Conservation (phyloP, 2,888 invertebrate genomes). For the Scotopteryx bipunctaria region DNA sequence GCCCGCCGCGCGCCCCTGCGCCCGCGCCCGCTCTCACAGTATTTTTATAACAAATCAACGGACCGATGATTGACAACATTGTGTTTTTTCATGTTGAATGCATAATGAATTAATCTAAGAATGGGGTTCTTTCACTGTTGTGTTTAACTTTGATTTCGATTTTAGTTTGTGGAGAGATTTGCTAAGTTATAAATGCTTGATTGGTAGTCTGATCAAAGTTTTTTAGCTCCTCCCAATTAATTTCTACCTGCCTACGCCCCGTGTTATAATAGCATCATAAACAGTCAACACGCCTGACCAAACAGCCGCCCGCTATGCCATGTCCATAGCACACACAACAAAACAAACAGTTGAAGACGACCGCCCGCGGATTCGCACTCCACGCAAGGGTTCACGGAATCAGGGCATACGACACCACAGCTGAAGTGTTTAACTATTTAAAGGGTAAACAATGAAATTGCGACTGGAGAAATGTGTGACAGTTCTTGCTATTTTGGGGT, state of each 20-base stretch:
- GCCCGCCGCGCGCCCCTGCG: slow-evolving; percentile 37
- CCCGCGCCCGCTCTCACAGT: slow-evolving; percentile 38
- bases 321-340: slow-evolving; percentile 46
- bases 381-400: slow-evolving; percentile 52
- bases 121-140: not conserved
- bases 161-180: too few relatives aligned
- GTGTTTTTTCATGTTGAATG: slow-evolving; percentile 56
- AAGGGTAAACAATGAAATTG: slow-evolving; percentile 44
- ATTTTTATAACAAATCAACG: slow-evolving; percentile 78
- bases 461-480: slow-evolving; percentile 22
- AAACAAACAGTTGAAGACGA: slow-evolving; percentile 51
- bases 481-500: not conserved
- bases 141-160: not conserved
- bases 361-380: slow-evolving; percentile 58
- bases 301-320: slow-evolving; percentile 34
- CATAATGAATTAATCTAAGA: slow-evolving; percentile 55
- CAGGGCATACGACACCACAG: slow-evolving; percentile 44
- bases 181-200: too few relatives aligned
- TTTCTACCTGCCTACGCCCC: slow-evolving; percentile 19
- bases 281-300: slow-evolving; percentile 30
- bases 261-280: slow-evolving; percentile 21
- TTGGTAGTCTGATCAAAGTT: too few relatives aligned
- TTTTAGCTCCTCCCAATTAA: not conserved
- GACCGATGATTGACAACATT: slow-evolving; percentile 69
- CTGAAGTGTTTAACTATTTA: slow-evolving; percentile 28